Evolutionary conservation across 2,797 vertebrate species (phyloP), one percentile per base, ranked within the genome.

Genomic region (Novumbra hubbsi): DNA sequence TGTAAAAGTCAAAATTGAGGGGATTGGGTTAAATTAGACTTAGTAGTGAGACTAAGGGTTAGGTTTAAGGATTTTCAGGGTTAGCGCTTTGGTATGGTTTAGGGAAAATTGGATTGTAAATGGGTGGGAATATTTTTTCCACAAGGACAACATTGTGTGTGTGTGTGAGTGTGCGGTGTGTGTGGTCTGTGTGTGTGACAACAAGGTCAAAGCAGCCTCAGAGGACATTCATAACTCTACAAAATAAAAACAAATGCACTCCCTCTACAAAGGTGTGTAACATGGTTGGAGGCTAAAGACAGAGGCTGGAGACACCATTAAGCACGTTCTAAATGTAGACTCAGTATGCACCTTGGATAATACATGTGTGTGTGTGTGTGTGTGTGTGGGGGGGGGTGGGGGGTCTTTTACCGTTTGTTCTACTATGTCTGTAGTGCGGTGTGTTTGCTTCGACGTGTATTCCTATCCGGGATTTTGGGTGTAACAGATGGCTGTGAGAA

Each of bases 261-360:
- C 55, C 3, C 55, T 60, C 55, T 11, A 24, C n/a, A 21, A 21
- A 45, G 41, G 41, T 12, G 41, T 45, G 2, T 45, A 45, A 45
- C 14, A 45, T 45, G 41, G 11, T 45, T 45, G 12, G 11, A 45
- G 41, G 12, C 4, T 11, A 45, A 45, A 45, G 41, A 41, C 41
- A 11, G 3, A 38, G 41, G 41, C 5, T 7, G 9, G 41, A 7
- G 9, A 9, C 41, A 30, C 70, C 24, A 28, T 41, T 21, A 19
- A 24, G 63, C 57, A 62, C 17, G 32, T 28, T 76, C 85, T 88
- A 88, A 81, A 86, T 84, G 86, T 88, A 88, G 85, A 80, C n/a
- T 17, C 19, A 11, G 64, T 24, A 48, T 68, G 45, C 55, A 76
- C 82, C 77, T 34, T 84, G 74, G 84, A 83, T 88, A 75, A 77